These are phyloP conservation scores for Oligia fasciuncula DNA, from an alignment of 2,888 invertebrate species.

Conservation along the genomic window DNA sequence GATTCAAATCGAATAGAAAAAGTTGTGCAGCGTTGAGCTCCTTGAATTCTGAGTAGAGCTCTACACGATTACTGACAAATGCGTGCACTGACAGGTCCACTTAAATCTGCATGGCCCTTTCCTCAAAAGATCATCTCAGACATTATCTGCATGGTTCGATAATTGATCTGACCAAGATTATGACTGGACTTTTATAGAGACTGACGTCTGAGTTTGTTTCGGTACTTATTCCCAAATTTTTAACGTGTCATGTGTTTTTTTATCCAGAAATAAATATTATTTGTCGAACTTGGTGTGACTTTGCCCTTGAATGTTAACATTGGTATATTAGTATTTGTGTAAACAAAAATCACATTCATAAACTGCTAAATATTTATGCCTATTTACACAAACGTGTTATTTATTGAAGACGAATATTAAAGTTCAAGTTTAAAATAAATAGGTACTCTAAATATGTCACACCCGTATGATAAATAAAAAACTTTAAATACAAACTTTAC, in stretches of 20 bases:
- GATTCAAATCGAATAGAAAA: not conserved
- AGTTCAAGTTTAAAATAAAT: constrained; percentile 51
- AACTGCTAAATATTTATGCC: constrained; percentile 32
- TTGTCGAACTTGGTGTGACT: not conserved
- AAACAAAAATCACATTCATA: constrained; percentile 41
- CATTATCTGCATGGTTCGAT: not conserved
- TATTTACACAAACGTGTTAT: constrained; percentile 39
- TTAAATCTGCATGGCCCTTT: not conserved
- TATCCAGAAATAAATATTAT: not conserved
- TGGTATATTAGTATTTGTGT: constrained; percentile 20
- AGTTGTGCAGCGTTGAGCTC: not conserved
- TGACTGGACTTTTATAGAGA: no score
- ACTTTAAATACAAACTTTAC: constrained; percentile 9
- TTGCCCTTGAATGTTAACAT: constrained; percentile 30
- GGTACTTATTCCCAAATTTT: not conserved
- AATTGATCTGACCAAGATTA: not conserved
- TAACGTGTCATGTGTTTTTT: no score
- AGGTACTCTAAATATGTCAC: constrained; percentile 42
- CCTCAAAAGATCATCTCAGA: not conserved
- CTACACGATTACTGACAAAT: not conserved
- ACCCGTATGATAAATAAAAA: constrained; percentile 46
- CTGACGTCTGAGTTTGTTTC: not conserved
- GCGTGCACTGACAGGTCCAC: not conserved
- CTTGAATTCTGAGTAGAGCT: not conserved
- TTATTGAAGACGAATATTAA: constrained; percentile 36